These are phyloP conservation scores for Pomacea canaliculata DNA, from an alignment of 2,888 invertebrate species.

Conservation along the genomic window DNA sequence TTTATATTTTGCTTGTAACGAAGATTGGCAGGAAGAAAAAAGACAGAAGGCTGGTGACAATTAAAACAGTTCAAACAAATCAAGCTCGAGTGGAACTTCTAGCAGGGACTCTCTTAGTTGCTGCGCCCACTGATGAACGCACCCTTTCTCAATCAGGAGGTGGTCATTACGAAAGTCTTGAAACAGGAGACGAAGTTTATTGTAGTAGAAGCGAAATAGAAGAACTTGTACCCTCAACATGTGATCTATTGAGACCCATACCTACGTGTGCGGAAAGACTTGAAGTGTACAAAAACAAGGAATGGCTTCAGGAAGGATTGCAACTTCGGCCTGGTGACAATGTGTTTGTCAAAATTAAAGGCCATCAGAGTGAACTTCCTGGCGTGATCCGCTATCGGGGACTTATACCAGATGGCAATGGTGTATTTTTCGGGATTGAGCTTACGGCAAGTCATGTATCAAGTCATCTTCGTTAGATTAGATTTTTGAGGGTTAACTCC, in stretches of 20 bases:
- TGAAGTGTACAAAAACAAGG: constrained; percentile 47
- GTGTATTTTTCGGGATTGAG: constrained; percentile 61
- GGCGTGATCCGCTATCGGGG: constrained; percentile 56
- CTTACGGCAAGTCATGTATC: constrained; percentile 45
- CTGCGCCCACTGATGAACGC: constrained; percentile 1
- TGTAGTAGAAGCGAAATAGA: constrained; percentile 39
- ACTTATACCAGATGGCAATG: constrained; percentile 45
- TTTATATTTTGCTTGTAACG: constrained; percentile 48
- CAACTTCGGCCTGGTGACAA: constrained; percentile 44
- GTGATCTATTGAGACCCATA: constrained; percentile 50
- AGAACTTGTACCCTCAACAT: constrained; percentile 36
- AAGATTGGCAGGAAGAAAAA: constrained; percentile 52
- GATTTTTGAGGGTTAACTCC: no score
- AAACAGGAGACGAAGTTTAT: constrained; percentile 39
- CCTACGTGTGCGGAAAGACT: constrained; percentile 57
- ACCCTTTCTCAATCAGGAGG: constrained; percentile 31
- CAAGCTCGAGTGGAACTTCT: constrained; percentile 48
- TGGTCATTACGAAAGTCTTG: constrained; percentile 41
- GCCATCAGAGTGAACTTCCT: constrained; percentile 43
- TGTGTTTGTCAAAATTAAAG: constrained; percentile 56
- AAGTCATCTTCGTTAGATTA: background rate
- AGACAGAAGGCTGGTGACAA: constrained; percentile 34
- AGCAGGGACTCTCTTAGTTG: constrained; percentile 50
- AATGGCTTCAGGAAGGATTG: constrained; percentile 55
- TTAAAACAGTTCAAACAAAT: constrained; percentile 10